A percentile compares a stretch with the other conserved stretches of the same genome.
phyloP scores from a whole-genome alignment of 2,113 vertebrate genomes.

The Perognathus longimembris region DNA sequence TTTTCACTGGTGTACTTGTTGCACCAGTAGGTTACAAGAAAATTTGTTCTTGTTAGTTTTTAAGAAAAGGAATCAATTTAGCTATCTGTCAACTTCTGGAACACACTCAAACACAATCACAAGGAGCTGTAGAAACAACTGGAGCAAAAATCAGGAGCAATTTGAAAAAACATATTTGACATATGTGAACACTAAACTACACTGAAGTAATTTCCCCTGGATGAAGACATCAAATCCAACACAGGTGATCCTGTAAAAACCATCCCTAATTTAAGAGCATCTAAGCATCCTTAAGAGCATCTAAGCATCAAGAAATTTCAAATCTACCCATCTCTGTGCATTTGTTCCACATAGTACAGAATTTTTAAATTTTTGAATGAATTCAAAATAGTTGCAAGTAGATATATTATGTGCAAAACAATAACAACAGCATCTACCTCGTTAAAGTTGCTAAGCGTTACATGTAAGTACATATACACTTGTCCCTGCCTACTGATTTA shows the following conservation, averaged over 20 bases:
- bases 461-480: too few relatives aligned
- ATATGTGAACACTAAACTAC: background rate
- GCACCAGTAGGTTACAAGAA: too few relatives aligned
- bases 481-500: too few relatives aligned
- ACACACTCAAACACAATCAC: background rate
- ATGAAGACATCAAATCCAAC: constrained; percentile 3
- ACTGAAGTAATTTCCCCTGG: background rate
- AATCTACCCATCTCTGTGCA: background rate
- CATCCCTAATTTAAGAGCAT: constrained; percentile 4
- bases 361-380: background rate
- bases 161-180: constrained; percentile 1
- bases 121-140: background rate
- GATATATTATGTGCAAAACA: background rate
- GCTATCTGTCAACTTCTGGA: background rate
- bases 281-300: background rate
- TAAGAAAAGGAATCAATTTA: constrained; percentile 10
- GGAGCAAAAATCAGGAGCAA: background rate
- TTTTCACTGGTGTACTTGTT: background rate
- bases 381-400: background rate
- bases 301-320: constrained; percentile 6
- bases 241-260: background rate
- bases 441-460: background rate
- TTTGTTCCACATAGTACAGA: background rate
- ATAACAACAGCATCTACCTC: background rate
- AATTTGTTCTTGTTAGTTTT: background rate